Percentiles rank a stretch among this genome's conserved stretches.
phyloP scores from a whole-genome alignment of 2,113 vertebrate genomes.

The Tenebrosternarchus preto region DNA sequence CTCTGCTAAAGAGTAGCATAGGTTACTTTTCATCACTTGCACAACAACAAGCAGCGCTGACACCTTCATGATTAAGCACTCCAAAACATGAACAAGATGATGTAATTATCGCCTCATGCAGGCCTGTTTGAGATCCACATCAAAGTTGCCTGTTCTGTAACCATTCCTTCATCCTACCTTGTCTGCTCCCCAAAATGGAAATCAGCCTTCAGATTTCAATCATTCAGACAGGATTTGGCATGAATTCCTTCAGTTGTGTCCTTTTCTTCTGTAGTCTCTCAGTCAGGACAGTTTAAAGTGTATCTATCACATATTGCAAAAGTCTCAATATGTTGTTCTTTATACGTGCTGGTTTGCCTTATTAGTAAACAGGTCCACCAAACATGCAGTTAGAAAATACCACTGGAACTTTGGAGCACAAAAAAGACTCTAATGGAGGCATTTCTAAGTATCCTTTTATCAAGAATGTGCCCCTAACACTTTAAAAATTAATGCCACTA shows the following conservation, averaged over 20 bases:
- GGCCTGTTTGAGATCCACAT: background rate
- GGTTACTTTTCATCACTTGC: conserved; percentile 21
- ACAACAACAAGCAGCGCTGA: conserved; percentile 21
- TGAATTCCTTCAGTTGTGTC: background rate
- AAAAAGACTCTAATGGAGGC: conserved; percentile 36
- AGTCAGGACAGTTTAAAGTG: no score
- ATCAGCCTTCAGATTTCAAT: conserved; percentile 7
- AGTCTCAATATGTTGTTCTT: background rate
- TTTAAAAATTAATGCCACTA: conserved; percentile 57
- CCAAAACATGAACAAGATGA: conserved; percentile 26
- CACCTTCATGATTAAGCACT: conserved; percentile 17
- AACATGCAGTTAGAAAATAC: background rate
- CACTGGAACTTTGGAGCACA: conserved; percentile 12
- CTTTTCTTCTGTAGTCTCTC: no score
- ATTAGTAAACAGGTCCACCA: background rate
- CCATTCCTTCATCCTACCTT: background rate
- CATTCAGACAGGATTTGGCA: background rate
- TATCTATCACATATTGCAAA: background rate
- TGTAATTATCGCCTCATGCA: conserved; percentile 26
- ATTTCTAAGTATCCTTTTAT: conserved; percentile 46
- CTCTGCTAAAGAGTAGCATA: conserved; percentile 3
- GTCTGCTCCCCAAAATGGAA: conserved; percentile 12
- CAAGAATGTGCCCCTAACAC: conserved; percentile 42
- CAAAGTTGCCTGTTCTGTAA: background rate
- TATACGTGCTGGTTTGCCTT: background rate